phyloP scores from a whole-genome alignment of 2,797 vertebrate genomes.

The Acanthis flammea region DNA sequence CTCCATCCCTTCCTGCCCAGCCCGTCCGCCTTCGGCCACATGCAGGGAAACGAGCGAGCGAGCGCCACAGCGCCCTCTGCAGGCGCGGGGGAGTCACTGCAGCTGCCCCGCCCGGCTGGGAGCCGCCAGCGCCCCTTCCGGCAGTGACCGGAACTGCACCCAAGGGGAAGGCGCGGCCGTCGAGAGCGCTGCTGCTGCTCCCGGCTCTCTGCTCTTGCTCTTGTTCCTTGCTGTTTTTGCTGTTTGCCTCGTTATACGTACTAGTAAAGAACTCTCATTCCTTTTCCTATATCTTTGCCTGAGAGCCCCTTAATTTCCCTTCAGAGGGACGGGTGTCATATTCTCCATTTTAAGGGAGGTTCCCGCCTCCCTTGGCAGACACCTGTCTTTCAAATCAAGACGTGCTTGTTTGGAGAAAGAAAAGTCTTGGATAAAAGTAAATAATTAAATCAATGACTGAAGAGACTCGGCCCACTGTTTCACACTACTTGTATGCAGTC shows the following conservation, averaged over 20 bases:
- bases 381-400: neutral
- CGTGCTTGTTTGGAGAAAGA: neutral
- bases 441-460: neutral
- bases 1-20: neutral
- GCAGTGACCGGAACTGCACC: neutral
- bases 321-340: neutral
- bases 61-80: neutral
- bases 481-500: neutral
- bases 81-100: accelerated
- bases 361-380: neutral
- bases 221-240: neutral
- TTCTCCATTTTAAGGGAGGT: neutral
- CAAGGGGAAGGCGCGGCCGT: accelerated
- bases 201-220: neutral
- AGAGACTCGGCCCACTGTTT: neutral
- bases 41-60: too few relatives aligned
- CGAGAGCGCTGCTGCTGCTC: neutral
- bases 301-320: neutral
- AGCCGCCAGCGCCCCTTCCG: neutral
- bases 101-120: too few relatives aligned
- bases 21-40: accelerated
- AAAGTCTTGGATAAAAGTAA: neutral
- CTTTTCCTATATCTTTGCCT: neutral
- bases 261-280: neutral
- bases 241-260: neutral